Evolutionary conservation across 2,888 invertebrate species (phyloP).

Genomic region (Pandemis corylana): DNA sequence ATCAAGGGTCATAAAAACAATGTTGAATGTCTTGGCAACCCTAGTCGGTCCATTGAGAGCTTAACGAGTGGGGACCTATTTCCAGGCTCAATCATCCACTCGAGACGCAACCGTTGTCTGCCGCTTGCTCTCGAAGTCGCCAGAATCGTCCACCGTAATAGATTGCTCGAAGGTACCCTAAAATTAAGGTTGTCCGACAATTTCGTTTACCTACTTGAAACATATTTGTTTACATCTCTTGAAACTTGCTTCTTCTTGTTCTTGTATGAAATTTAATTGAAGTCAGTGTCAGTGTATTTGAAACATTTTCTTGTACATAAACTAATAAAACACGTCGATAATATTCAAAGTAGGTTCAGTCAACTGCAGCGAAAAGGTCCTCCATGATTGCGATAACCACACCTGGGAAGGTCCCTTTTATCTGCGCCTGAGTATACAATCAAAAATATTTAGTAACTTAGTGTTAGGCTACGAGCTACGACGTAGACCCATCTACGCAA

Average conservation of each 20-base stretch:
- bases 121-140: slow-evolving; percentile 46
- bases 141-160: slow-evolving; percentile 43
- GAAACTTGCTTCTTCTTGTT: neutral
- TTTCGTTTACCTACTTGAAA: slow-evolving; percentile 11
- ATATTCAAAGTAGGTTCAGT: no score
- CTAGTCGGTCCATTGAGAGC: slow-evolving; percentile 47
- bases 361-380: no score
- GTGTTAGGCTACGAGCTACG: neutral
- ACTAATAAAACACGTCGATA: no score
- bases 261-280: no score
- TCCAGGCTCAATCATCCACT: slow-evolving; percentile 81
- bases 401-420: no score
- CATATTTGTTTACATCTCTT: neutral
- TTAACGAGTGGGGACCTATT: slow-evolving; percentile 66
- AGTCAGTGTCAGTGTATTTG: no score
- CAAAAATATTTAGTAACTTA: neutral
- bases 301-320: no score
- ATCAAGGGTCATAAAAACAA: neutral
- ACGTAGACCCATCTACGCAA: slow-evolving; percentile 2
- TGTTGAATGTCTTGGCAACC: neutral
- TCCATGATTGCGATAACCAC: no score
- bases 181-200: neutral
- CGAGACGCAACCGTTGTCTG: slow-evolving; percentile 78
- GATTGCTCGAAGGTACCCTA: slow-evolving; percentile 23
- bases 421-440: neutral